A percentile compares a stretch with the other conserved stretches of the same genome.
Conservation (phyloP, 1,140 invertebrate genomes). For the Drosophila kikkawai region DNA sequence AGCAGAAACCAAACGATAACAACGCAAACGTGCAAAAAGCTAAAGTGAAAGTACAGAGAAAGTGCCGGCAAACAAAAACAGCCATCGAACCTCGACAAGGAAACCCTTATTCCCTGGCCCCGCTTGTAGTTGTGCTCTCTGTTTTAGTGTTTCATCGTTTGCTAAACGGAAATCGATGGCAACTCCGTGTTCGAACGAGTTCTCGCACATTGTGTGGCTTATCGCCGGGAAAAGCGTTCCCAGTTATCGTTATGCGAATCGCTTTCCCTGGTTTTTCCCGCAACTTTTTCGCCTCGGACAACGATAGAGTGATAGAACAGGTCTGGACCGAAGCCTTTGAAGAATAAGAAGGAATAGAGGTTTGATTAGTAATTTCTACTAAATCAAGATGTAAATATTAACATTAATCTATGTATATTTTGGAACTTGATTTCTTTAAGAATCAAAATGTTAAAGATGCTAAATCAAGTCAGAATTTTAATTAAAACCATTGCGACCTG, state of each 20-base stretch:
- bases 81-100: slow-evolving; percentile 29
- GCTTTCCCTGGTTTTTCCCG: slow-evolving; percentile 17
- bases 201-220: slow-evolving; percentile 53
- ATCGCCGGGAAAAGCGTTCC: slow-evolving; percentile 45
- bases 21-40: slow-evolving; percentile 63
- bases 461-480: slow-evolving; percentile 7
- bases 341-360: too few relatives aligned
- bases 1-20: slow-evolving; percentile 65
- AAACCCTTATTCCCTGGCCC: slow-evolving; percentile 18
- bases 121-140: slow-evolving; percentile 39
- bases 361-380: too few relatives aligned
- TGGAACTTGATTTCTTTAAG: neutral
- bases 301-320: slow-evolving; percentile 33
- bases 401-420: neutral
- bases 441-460: neutral
- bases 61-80: slow-evolving; percentile 30
- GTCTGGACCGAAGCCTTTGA: slow-evolving; percentile 2
- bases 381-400: neutral
- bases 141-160: slow-evolving; percentile 67
- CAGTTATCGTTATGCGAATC: slow-evolving; percentile 48
- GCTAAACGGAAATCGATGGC: slow-evolving; percentile 78
- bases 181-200: slow-evolving; percentile 47
- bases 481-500: neutral
- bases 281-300: slow-evolving; percentile 16
- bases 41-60: slow-evolving; percentile 62